Base-by-base conservation (phyloP, 2,113 vertebrate genomes). In the Cottus gobio region DNA sequence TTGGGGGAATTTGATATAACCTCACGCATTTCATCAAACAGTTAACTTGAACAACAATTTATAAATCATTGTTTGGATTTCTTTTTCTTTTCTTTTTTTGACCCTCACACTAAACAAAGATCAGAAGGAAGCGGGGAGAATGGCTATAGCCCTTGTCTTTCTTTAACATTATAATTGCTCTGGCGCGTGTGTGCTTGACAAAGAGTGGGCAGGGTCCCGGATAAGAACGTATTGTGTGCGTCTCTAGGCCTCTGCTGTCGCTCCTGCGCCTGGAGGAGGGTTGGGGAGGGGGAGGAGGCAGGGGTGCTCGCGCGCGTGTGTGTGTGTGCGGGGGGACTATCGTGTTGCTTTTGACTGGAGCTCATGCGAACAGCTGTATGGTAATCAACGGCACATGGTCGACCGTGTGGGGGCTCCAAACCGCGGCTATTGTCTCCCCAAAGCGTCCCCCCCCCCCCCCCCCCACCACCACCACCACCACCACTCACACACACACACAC, bases 311-410 rank as follows among this genome's bases (percentile, higher is more conserved):
- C 15, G 57, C 4, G 31, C 5, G 30, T 26, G 37, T 36, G 18
- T 48, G 75, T 42, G 42, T 6, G 75, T 18, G 69, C 2, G 75
- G 20, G 57, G 65, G 79, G 78, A 68, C 85, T 85, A 85, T 91
- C 87, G 79, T 85, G 84, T 91, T 87, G 85, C 88, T 62, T 92
- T 95, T 93, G 91, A 93, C 81, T 89, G 85, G 87, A 77, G 56
- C 89, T 88, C 88, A 84, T 88, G 82, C 73, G 89, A 93, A 95
- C 94, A 95, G 95, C 95, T 95, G 94, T 95, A 95, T 95, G 95
- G 64, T 95, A 95, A 95, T 94, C 71, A 86, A 73, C 75, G 86
- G 92, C 93, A 91, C 94, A 91, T 91, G 94, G 91, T 89, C 87
- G 83, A 28, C 77, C 61, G 83, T 80, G 85, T 50, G 86, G 62